Evolutionary conservation across 2,113 vertebrate species (phyloP).

Genomic region (Fregata magnificens): DNA sequence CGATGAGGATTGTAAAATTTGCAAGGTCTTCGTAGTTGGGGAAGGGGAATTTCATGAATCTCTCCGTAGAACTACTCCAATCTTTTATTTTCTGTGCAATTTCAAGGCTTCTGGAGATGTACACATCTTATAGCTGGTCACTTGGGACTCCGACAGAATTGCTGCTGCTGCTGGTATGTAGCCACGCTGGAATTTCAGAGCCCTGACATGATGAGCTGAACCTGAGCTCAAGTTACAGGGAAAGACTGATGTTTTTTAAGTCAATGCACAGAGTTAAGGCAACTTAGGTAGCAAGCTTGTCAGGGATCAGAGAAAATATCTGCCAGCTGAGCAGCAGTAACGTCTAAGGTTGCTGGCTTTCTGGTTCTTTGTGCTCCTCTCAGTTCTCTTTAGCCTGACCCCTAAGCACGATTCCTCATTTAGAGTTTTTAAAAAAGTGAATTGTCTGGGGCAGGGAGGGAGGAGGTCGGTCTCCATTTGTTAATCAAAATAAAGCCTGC

Average conservation of each 20-base stretch:
- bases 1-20: not conserved
- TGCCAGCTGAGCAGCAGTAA: not conserved
- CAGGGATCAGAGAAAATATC: not conserved
- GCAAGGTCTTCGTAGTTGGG: not conserved
- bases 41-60: not conserved
- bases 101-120: not conserved
- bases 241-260: constrained; percentile 53
- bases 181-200: constrained; percentile 79
- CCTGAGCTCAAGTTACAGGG: constrained; percentile 70
- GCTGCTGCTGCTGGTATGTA: constrained; percentile 69
- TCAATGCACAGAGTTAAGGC: not conserved
- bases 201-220: constrained; percentile 76
- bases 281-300: not conserved
- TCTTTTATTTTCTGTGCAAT: not conserved
- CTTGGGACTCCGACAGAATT: not conserved
- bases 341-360: not conserved
- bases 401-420: not conserved
- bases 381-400: not conserved
- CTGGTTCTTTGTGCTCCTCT: not conserved
- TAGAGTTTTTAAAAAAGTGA: not conserved
- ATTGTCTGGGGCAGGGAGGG: not conserved
- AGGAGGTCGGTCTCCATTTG: not conserved
- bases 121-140: fast-evolving
- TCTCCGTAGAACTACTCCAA: not conserved
- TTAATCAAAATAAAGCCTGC: not conserved